A percentile compares a stretch with the other conserved stretches of the same genome.
Conservation (phyloP, 2,113 vertebrate species). For the Cygnus buccinator region DNA sequence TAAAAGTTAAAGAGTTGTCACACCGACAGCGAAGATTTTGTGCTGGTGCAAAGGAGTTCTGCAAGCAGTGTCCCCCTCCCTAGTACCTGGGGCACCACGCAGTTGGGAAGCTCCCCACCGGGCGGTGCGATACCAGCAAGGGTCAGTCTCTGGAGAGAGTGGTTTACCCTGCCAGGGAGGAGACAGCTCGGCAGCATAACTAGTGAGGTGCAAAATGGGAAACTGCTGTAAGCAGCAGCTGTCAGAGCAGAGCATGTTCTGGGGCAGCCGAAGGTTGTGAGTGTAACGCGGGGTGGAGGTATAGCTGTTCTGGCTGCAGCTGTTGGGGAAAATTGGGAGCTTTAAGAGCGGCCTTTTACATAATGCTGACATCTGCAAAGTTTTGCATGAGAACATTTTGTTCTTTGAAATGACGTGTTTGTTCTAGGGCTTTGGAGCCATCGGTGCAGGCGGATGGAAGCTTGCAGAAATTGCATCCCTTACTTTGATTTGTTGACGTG, state of each 20-base stretch:
- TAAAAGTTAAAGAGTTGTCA: not conserved
- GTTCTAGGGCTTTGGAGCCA: fast-evolving
- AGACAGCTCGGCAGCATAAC: not conserved
- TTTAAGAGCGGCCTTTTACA: not conserved
- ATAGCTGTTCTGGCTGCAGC: not conserved
- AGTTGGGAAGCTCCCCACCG: not conserved
- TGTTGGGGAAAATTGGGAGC: not conserved
- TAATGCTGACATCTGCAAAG: not conserved
- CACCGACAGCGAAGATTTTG: not conserved
- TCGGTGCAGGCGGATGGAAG: not conserved
- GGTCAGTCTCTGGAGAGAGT: not conserved
- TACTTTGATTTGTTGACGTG: fast-evolving
- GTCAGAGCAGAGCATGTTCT: not conserved
- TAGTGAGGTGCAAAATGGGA: not conserved
- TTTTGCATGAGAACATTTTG: fast-evolving
- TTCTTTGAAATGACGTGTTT: not conserved
- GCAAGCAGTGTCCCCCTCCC: not conserved
- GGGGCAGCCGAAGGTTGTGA: not conserved
- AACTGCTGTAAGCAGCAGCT: not conserved
- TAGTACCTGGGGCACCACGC: not conserved
- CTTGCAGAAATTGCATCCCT: not conserved
- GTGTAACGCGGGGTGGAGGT: not conserved
- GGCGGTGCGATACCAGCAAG: fast-evolving
- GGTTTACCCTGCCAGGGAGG: fast-evolving
- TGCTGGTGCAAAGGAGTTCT: not conserved